Conservation (phyloP, 2,113 vertebrate genomes). For the Sander vitreus region DNA sequence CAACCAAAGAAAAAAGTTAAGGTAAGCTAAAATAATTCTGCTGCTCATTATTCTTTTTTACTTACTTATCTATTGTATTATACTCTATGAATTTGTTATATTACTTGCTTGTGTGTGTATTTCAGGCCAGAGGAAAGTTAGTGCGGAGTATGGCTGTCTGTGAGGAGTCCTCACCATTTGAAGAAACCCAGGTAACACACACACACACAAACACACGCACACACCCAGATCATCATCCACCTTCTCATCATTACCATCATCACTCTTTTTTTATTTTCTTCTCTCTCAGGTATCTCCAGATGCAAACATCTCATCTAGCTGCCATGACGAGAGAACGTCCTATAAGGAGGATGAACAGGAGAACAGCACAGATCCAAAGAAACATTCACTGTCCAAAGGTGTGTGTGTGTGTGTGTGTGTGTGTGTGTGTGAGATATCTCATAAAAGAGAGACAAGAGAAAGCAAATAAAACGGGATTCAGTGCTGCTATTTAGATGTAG, state of each 20-base stretch:
- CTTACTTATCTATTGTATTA: slow-evolving; percentile 53
- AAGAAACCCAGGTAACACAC: slow-evolving; percentile 88
- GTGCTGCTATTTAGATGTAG: slow-evolving; percentile 46
- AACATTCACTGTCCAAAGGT: slow-evolving; percentile 93
- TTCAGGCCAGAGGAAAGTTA: slow-evolving; percentile 92
- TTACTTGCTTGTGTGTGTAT: slow-evolving; percentile 54
- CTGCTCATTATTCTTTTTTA: slow-evolving; percentile 62
- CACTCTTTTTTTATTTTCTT: slow-evolving; percentile 10
- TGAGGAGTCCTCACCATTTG: slow-evolving; percentile 87
- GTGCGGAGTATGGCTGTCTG: slow-evolving; percentile 92
- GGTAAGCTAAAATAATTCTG: slow-evolving; percentile 72
- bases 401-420: slow-evolving; percentile 42
- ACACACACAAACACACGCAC: not conserved
- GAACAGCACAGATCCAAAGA: slow-evolving; percentile 89
- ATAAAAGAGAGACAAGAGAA: slow-evolving; percentile 49
- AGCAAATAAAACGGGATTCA: slow-evolving; percentile 53
- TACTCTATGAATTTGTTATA: slow-evolving; percentile 58
- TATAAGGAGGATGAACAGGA: slow-evolving; percentile 90
- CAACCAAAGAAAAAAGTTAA: slow-evolving; percentile 79
- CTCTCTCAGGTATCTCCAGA: slow-evolving; percentile 86
- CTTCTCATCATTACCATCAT: slow-evolving; percentile 17
- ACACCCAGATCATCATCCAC: not conserved
- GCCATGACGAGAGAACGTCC: slow-evolving; percentile 87
- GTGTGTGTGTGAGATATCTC: slow-evolving; percentile 36
- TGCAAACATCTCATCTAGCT: slow-evolving; percentile 85